phyloP scores from a whole-genome alignment of 1,140 invertebrate species.

The Caerostris extrusa region DNA sequence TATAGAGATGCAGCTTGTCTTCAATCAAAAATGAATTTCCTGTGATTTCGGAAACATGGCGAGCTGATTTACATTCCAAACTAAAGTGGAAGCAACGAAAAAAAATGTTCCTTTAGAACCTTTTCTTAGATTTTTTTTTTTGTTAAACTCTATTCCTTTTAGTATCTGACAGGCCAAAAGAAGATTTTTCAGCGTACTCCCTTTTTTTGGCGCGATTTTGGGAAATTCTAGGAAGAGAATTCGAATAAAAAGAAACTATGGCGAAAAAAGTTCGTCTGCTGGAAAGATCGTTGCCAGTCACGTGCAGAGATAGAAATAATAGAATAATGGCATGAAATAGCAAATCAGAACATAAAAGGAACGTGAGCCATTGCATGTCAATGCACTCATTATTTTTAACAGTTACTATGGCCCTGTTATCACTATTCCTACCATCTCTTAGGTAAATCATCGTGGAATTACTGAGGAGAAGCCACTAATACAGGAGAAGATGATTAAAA shows the following conservation, averaged over 20 bases:
- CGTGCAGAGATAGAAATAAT: slow-evolving; percentile 28
- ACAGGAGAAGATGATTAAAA: neutral
- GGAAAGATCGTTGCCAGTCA: neutral
- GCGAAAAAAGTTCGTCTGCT: neutral
- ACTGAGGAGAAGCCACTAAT: neutral
- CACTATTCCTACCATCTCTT: neutral
- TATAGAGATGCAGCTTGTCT: neutral
- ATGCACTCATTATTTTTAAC: slow-evolving; percentile 36
- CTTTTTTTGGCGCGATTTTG: neutral
- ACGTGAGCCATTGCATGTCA: slow-evolving; percentile 31
- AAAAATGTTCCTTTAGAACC: neutral
- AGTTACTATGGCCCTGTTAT: neutral
- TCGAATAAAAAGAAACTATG: neutral
- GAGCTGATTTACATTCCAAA: neutral
- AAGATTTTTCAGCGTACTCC: neutral
- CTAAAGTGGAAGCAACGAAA: neutral
- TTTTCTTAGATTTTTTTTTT: too few relatives aligned
- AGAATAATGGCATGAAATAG: slow-evolving; percentile 39
- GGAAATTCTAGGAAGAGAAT: neutral
- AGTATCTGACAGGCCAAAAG: neutral
- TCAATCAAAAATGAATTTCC: slow-evolving; percentile 22
- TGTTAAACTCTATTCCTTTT: neutral
- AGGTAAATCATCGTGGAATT: neutral
- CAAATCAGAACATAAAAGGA: slow-evolving; percentile 35
- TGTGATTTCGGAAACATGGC: neutral